A percentile compares a stretch with the other conserved stretches of the same genome.
Conservation (phyloP, 2,888 invertebrate genomes). For the Cosmopolites sordidus region DNA sequence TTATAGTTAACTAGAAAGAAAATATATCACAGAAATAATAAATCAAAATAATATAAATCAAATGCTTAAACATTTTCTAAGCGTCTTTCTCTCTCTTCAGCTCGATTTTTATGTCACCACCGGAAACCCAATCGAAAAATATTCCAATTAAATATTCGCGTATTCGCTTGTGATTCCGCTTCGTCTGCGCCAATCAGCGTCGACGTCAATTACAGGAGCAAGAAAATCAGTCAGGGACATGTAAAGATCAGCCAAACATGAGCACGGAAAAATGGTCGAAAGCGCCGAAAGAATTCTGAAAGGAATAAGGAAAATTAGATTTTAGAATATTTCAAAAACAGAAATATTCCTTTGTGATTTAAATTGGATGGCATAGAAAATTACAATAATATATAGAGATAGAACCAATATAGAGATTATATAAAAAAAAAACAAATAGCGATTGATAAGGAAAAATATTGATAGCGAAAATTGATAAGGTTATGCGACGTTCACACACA, state of each 20-base stretch:
- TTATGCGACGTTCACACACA: too few relatives aligned
- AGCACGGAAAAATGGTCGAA: slow-evolving; percentile 7
- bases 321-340: slow-evolving; percentile 3
- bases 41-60: neutral
- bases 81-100: neutral
- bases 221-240: slow-evolving; percentile 2
- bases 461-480: too few relatives aligned
- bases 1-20: neutral
- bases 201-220: slow-evolving; percentile 10
- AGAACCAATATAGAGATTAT: too few relatives aligned
- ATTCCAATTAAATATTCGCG: slow-evolving; percentile 14
- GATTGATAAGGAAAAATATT: too few relatives aligned
- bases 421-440: too few relatives aligned
- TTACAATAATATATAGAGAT: too few relatives aligned
- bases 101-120: neutral
- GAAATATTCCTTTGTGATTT: neutral
- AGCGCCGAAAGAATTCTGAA: slow-evolving; percentile 5
- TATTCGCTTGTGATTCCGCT: slow-evolving; percentile 12
- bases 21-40: neutral
- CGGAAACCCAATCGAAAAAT: slow-evolving; percentile 7
- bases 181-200: slow-evolving; percentile 14
- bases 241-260: slow-evolving; percentile 12
- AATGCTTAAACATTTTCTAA: neutral
- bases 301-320: slow-evolving; percentile 1
- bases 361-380: too few relatives aligned